Percentiles rank a stretch among this genome's conserved stretches.
phyloP scores from a whole-genome alignment of 2,113 vertebrate species.

The Hystrix cristata region DNA sequence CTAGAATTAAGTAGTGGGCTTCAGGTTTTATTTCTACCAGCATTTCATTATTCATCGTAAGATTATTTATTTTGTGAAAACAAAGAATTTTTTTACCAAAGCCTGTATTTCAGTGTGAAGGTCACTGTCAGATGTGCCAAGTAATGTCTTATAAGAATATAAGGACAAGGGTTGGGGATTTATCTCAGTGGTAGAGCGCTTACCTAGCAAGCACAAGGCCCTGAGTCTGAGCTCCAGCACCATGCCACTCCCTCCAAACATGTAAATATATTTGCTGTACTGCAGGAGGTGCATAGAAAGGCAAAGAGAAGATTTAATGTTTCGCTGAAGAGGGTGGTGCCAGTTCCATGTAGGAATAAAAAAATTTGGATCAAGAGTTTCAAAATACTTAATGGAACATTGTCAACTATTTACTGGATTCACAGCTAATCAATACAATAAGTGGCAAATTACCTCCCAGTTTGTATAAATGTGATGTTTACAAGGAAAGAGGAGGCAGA shows the following conservation, averaged over 20 bases:
- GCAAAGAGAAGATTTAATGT: background rate
- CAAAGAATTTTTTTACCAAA: background rate
- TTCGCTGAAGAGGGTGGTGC: background rate
- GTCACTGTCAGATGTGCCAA: background rate
- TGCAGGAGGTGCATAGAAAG: background rate
- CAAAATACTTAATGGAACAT: background rate
- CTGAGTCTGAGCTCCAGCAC: no score
- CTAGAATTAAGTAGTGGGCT: background rate
- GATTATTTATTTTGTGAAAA: background rate
- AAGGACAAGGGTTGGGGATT: no score
- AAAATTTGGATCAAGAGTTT: background rate
- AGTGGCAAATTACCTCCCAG: background rate
- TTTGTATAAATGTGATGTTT: background rate
- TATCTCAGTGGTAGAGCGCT: no score
- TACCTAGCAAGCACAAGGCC: no score
- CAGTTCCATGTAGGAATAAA: background rate
- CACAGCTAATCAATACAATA: background rate
- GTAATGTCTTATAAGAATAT: background rate
- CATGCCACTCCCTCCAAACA: no score
- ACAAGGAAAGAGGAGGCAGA: background rate
- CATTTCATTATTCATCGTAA: background rate
- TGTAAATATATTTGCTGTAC: background rate
- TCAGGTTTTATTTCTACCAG: conserved; percentile 41
- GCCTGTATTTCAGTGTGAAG: background rate
- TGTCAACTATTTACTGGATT: conserved; percentile 26